These are phyloP conservation scores for Dasyurus viverrinus DNA, from an alignment of 2,113 vertebrate species.

Conservation along the genomic window DNA sequence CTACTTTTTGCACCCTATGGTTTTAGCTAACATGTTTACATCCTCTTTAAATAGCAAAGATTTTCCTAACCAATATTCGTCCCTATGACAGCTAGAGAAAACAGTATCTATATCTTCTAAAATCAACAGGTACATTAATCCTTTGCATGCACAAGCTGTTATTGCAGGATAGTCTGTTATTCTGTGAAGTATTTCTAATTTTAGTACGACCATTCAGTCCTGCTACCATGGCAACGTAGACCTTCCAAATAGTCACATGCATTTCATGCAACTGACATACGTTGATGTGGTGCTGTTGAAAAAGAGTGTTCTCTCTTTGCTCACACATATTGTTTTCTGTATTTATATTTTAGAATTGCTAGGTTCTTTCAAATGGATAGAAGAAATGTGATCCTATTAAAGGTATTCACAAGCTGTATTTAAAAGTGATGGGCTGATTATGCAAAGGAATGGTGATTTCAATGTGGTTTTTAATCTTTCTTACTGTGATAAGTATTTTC, in stretches of 20 bases:
- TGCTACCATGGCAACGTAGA: not conserved
- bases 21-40: not conserved
- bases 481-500: not conserved
- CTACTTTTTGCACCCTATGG: not conserved
- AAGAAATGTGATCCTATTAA: not conserved
- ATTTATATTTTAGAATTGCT: conserved; percentile 9
- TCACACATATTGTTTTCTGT: too few relatives aligned
- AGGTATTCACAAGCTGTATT: not conserved
- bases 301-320: not conserved
- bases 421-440: not conserved
- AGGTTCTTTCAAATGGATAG: not conserved
- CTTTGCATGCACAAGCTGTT: not conserved
- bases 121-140: not conserved
- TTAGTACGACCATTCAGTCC: not conserved
- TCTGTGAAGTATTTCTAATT: not conserved
- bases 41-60: not conserved
- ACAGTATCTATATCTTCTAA: not conserved
- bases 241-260: not conserved
- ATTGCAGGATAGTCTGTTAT: not conserved
- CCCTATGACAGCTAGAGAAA: not conserved
- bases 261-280: accelerated
- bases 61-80: not conserved
- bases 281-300: not conserved
- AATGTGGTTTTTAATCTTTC: conserved; percentile 12
- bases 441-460: not conserved